Conservation (phyloP, 2,113 vertebrate genomes). For the Podarcis cretensis region DNA sequence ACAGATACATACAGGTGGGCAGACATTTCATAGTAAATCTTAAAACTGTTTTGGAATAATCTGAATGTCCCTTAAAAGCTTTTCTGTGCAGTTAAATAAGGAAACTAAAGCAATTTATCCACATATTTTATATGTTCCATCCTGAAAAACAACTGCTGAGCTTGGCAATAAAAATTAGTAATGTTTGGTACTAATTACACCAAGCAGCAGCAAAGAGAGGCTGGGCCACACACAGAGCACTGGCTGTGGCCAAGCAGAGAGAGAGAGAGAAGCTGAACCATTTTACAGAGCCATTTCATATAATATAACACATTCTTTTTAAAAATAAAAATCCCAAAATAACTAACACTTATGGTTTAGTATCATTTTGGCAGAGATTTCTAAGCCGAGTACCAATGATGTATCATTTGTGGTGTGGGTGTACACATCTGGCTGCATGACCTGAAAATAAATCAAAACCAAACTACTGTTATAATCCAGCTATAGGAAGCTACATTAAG, state of each 20-base stretch:
- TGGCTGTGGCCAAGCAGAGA: constrained; percentile 19
- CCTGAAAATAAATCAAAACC: constrained; percentile 69
- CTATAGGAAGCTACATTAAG: constrained; percentile 27
- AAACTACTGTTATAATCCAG: constrained; percentile 36
- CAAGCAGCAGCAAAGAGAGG: constrained; percentile 32
- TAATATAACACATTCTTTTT: neutral
- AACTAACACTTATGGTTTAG: constrained; percentile 60
- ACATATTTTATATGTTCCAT: constrained; percentile 61
- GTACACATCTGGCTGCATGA: constrained; percentile 2
- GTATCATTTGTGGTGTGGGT: constrained; percentile 62
- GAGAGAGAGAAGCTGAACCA: constrained; percentile 11
- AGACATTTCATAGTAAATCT: constrained; percentile 26
- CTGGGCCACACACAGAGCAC: constrained; percentile 65
- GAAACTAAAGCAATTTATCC: constrained; percentile 58
- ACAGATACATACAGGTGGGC: constrained; percentile 1
- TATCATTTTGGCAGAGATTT: constrained; percentile 53
- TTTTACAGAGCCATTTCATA: constrained; percentile 33
- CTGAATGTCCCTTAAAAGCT: neutral
- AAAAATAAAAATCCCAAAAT: constrained; percentile 30
- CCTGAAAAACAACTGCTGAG: constrained; percentile 57
- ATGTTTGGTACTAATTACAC: constrained; percentile 39
- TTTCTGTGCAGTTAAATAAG: constrained; percentile 55
- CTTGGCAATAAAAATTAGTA: constrained; percentile 60
- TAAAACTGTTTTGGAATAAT: constrained; percentile 1
- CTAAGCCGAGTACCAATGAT: constrained; percentile 50